phyloP scores from a whole-genome alignment of 2,797 vertebrate genomes.

The Brachyalestes nurse region DNA sequence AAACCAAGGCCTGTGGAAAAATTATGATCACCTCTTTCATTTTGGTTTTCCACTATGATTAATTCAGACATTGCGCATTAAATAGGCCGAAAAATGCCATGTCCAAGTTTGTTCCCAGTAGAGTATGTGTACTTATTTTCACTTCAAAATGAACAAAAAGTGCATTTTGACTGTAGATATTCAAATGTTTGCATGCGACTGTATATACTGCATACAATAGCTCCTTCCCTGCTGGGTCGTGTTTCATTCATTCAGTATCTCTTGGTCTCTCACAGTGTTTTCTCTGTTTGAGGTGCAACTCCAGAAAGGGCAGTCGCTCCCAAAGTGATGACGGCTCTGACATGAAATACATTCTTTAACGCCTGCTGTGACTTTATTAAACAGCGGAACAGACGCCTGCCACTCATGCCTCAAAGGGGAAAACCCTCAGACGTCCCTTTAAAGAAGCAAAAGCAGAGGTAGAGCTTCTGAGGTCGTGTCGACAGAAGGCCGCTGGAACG shows the following conservation, averaged over 20 bases:
- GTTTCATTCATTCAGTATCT: slow-evolving; percentile 15
- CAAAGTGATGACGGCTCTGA: slow-evolving; percentile 57
- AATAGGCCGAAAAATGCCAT: too few relatives aligned
- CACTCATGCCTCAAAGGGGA: slow-evolving; percentile 68
- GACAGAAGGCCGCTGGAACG: slow-evolving; percentile 72
- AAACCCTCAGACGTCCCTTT: slow-evolving; percentile 50
- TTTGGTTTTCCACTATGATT: too few relatives aligned
- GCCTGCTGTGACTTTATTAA: slow-evolving; percentile 72
- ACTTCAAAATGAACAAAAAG: too few relatives aligned
- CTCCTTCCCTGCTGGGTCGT: not conserved
- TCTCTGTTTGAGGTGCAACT: slow-evolving; percentile 37
- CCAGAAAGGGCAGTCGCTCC: slow-evolving; percentile 51
- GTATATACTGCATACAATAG: slow-evolving; percentile 5
- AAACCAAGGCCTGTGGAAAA: too few relatives aligned
- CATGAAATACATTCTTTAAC: slow-evolving; percentile 68
- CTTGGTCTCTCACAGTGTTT: slow-evolving; percentile 17
- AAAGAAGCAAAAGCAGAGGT: slow-evolving; percentile 61
- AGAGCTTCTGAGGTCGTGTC: slow-evolving; percentile 64
- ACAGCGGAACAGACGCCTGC: slow-evolving; percentile 70
- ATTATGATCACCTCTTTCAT: too few relatives aligned
- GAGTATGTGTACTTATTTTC: too few relatives aligned
- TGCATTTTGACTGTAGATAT: too few relatives aligned
- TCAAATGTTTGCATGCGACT: too few relatives aligned
- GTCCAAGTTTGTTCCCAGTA: too few relatives aligned
- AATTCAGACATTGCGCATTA: too few relatives aligned